phyloP scores from a whole-genome alignment of 1,140 invertebrate genomes.

The Vanessa atalanta region DNA sequence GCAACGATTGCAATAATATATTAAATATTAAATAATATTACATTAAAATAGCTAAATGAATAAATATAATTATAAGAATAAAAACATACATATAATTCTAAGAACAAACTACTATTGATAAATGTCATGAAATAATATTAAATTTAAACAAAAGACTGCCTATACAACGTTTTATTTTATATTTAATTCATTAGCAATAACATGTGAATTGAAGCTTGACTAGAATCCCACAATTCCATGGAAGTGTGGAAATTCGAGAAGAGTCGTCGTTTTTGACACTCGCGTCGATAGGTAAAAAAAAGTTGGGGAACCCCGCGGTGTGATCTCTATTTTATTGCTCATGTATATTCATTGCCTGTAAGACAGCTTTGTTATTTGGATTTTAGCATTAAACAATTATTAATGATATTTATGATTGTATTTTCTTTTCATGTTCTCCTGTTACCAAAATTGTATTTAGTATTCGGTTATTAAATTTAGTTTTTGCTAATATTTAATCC shows the following conservation, averaged over 20 bases:
- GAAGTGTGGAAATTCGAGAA: conserved; percentile 33
- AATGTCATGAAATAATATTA: no score
- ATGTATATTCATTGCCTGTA: conserved; percentile 26
- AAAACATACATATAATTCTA: no score
- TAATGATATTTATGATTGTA: conserved; percentile 2
- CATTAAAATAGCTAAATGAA: no score
- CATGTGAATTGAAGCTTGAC: background rate
- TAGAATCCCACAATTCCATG: conserved; percentile 25
- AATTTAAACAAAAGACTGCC: no score
- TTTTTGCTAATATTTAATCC: background rate
- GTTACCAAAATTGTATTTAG: background rate
- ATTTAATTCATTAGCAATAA: background rate
- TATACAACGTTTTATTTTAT: no score
- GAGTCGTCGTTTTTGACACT: conserved; percentile 41
- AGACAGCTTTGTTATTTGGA: conserved; percentile 10
- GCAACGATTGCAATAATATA: no score
- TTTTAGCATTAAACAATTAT: conserved; percentile 15
- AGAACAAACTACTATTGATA: no score
- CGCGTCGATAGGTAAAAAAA: conserved; percentile 30
- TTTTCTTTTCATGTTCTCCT: background rate
- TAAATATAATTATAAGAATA: no score
- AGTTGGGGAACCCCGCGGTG: conserved; percentile 22
- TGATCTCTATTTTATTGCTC: conserved; percentile 34
- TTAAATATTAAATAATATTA: no score
- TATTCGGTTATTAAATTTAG: background rate